Evolutionary conservation across 2,888 invertebrate genomes (phyloP).

Genomic region (Brassicogethes aeneus): DNA sequence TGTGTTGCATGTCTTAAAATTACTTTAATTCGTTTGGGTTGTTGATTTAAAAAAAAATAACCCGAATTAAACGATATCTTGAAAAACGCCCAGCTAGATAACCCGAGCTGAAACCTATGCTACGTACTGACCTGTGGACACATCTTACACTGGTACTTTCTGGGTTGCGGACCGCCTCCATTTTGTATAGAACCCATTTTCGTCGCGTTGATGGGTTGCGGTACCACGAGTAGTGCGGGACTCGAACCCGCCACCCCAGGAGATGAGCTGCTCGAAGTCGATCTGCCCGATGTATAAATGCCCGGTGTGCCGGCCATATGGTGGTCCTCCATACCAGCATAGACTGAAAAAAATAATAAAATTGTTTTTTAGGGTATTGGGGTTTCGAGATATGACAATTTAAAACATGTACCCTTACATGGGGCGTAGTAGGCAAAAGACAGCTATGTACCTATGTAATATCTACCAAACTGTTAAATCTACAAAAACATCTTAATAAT

Average conservation of each 20-base stretch:
- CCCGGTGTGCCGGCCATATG: slow-evolving; percentile 36
- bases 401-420: too few relatives aligned
- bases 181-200: slow-evolving; percentile 46
- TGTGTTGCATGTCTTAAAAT: too few relatives aligned
- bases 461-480: too few relatives aligned
- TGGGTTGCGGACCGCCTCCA: slow-evolving; percentile 34
- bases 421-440: too few relatives aligned
- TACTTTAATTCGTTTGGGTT: too few relatives aligned
- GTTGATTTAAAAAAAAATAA: too few relatives aligned
- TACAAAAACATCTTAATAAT: too few relatives aligned
- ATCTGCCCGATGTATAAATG: slow-evolving; percentile 44
- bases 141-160: slow-evolving; percentile 96
- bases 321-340: slow-evolving; percentile 36
- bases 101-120: too few relatives aligned
- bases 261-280: slow-evolving; percentile 43
- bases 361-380: slow-evolving; percentile 6
- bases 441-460: too few relatives aligned
- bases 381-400: too few relatives aligned
- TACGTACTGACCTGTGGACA: slow-evolving; percentile 86
- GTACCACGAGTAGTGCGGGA: slow-evolving; percentile 72
- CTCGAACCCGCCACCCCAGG: slow-evolving; percentile 44
- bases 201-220: slow-evolving; percentile 73
- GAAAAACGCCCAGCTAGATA: too few relatives aligned
- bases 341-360: slow-evolving; percentile 14
- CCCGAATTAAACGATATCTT: too few relatives aligned